Evolutionary conservation across 2,113 vertebrate species (phyloP), one percentile per base, ranked within the genome.

Genomic region (Callaeas wilsoni): DNA sequence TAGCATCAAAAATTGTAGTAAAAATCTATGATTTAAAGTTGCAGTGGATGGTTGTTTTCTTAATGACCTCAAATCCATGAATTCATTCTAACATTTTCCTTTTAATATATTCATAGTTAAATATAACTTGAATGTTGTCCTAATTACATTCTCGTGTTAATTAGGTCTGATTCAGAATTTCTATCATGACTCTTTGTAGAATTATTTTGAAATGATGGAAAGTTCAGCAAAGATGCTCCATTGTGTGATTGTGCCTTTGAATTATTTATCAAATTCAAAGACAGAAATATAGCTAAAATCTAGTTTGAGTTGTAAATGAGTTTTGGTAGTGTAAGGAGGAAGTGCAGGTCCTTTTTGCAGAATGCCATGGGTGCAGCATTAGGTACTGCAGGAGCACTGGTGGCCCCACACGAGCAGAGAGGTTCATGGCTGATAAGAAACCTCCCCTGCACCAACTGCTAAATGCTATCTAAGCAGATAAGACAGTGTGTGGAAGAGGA

Each of bases 131-230:
- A 96, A 92, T 94, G 52, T 94, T 96, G 92, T 84, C 80, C 92
- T 96, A 96, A 96, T 95, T 96, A 92, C 95, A 95, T 95, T 97
- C 96, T 96, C 80, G 94, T 95, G 95, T 97, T 97, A 94, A 96
- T 96, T 92, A 90, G 79, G 39, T 94, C 88, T 93, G 90, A 96
- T 96, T 96, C 94, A 96, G 90, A 89, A 92, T 87, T 94, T 91
- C 69, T 81, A 39, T 96, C 93, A 87, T 96, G 96, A 95, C 92
- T 96, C 96, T 95, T 92, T 65, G 87, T n/a, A 87, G 83, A 93
- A 95, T 90, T 97, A 95, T 96, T 96, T 96, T 89, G 69, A 96
- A 96, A 89, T 92, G 49, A 90, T 65, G 73, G 69, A 42, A 94
- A 87, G 88, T 93, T 96, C 93, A 87, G 83, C 74, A 37, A 93